Base-by-base conservation (phyloP, 64 coral and sea anemone genomes). In the Cladopsammia gracilis region DNA sequence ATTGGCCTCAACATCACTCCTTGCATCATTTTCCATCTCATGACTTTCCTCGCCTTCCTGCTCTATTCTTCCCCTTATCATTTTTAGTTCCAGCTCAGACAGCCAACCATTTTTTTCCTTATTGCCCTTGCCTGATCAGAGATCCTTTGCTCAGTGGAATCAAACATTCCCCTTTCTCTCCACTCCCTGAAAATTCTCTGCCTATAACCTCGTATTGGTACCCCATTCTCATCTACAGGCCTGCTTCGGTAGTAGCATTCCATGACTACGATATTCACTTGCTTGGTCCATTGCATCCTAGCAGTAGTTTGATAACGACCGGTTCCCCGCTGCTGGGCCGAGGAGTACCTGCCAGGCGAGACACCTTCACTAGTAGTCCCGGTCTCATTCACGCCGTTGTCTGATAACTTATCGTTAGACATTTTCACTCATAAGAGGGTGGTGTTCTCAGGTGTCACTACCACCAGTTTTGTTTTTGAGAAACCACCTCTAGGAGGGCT, bases 171-270 rank as follows among this genome's bases (percentile, higher is more conserved):
- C 76, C 59, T 78, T 89, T 78, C 88, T 58, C 77, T 64, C 88
- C 72, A 78, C 6, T 20, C 88, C 34, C 51, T 58, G 77, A 77
- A 74, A 50, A 90, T 90, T 90, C 88, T 90, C 73, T 34, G 89
- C 71, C 65, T 91, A 91, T n/a, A n/a, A n/a, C n/a, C n/a, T n/a
- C n/a, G n/a, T n/a, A n/a, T n/a, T n/a, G n/a, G n/a, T n/a, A n/a
- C 61, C 60, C 73, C 73, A 77, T 50, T 90, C 76, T 48, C 58
- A 78, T 90, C 88, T 16, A 90, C 88, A 77, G 74, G 88, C 64
- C 66, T 90, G 64, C 61, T 78, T 58, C 76, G 34, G 53, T 77
- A 90, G 25, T 90, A 90, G 88, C 88, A 90, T 76, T 89, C 73
- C 87, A 64, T 89, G 60, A 89, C 87, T 60, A 73, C 73, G 59